Percentiles rank a stretch among this genome's conserved stretches.
phyloP scores from a whole-genome alignment of 2,888 invertebrate genomes.

The Heliconius cydno region DNA sequence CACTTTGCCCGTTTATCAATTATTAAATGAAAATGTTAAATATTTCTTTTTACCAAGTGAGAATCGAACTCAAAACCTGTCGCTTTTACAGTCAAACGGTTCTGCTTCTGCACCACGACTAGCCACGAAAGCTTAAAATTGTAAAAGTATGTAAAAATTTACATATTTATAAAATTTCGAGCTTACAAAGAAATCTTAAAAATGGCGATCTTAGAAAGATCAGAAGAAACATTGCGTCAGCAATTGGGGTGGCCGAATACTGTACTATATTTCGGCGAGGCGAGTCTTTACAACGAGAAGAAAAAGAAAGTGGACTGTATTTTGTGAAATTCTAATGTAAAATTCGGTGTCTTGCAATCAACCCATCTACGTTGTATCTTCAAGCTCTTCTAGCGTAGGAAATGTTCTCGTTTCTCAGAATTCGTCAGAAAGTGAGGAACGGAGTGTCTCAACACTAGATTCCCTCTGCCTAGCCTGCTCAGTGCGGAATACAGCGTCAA shows the following conservation, averaged over 20 bases:
- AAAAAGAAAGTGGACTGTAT: slow-evolving; percentile 17
- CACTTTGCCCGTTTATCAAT: too few species aligned
- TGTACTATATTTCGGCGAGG: slow-evolving; percentile 19
- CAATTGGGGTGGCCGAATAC: slow-evolving; percentile 21
- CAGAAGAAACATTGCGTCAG: slow-evolving; percentile 22
- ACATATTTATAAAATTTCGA: neutral
- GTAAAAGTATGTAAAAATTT: neutral
- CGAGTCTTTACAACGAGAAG: slow-evolving; percentile 15
- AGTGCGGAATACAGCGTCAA: too few species aligned
- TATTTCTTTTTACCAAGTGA: too few species aligned
- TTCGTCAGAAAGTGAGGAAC: too few species aligned
- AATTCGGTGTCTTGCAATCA: slow-evolving; percentile 22
- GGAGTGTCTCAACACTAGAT: too few species aligned
- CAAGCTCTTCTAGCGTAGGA: slow-evolving; percentile 5
- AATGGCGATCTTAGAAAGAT: neutral
- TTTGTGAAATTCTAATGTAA: slow-evolving; percentile 26
- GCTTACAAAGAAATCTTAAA: slow-evolving; percentile 1
- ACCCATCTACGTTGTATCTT: slow-evolving; percentile 21
- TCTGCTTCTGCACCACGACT: too few species aligned
- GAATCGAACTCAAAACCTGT: too few species aligned
- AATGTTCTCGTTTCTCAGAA: slow-evolving; percentile 3
- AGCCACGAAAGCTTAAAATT: too few species aligned
- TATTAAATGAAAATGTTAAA: too few species aligned
- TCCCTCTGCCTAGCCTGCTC: too few species aligned
- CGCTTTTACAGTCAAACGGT: neutral